phyloP scores from a whole-genome alignment of 2,888 invertebrate species.

The Lithophane socia region DNA sequence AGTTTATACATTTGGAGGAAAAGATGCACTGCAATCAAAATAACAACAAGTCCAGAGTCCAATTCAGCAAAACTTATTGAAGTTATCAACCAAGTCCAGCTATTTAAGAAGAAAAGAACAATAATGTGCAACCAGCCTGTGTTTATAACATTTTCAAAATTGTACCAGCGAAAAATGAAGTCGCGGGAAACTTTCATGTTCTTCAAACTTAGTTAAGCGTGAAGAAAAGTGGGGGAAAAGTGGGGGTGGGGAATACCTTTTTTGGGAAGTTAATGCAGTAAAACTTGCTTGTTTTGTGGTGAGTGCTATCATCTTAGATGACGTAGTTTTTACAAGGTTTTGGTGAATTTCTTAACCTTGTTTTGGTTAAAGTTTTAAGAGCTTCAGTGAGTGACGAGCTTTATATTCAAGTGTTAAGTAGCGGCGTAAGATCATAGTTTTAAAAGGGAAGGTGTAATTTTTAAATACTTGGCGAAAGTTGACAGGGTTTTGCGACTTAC shows the following conservation, averaged over 20 bases:
- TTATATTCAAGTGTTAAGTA: constrained; percentile 11
- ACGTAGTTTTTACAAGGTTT: constrained; percentile 43
- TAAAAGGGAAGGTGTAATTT: neutral
- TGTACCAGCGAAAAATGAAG: constrained; percentile 35
- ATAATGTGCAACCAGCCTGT: constrained; percentile 25
- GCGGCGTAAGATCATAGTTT: constrained; percentile 9
- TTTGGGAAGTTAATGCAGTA: constrained; percentile 69
- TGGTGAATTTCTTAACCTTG: constrained; percentile 26
- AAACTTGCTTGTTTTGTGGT: constrained; percentile 62
- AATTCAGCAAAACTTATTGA: constrained; percentile 14
- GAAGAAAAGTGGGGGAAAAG: constrained; percentile 50
- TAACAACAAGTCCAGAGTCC: neutral
- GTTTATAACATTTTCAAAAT: constrained; percentile 50
- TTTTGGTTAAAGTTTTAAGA: constrained; percentile 49
- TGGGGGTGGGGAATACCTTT: constrained; percentile 48
- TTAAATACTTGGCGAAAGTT: neutral
- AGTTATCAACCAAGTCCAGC: constrained; percentile 38
- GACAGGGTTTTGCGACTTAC: neutral
- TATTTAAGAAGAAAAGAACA: constrained; percentile 48
- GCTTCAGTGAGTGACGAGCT: constrained; percentile 24
- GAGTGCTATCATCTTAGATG: constrained; percentile 43
- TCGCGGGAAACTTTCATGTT: constrained; percentile 64
- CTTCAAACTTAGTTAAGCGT: constrained; percentile 67
- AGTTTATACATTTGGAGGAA: neutral
- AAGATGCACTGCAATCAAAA: constrained; percentile 14